A percentile compares a stretch with the other conserved stretches of the same genome.
phyloP scores from a whole-genome alignment of 2,113 vertebrate species.

The Fregetta grallaria region DNA sequence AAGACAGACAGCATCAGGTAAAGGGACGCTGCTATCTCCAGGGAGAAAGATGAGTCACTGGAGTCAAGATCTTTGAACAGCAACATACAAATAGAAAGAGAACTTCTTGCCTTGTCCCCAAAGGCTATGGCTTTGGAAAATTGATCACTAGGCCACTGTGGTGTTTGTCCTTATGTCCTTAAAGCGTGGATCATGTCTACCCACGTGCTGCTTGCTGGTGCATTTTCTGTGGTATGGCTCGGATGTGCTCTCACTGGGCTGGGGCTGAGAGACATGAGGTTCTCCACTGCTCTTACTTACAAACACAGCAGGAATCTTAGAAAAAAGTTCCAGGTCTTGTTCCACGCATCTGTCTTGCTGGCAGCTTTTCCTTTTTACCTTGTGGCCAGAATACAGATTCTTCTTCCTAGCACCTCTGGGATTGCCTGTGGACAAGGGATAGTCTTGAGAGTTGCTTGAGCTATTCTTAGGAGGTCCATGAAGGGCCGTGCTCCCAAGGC shows the following conservation, averaged over 20 bases:
- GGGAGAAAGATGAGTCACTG: background rate
- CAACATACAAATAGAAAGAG: background rate
- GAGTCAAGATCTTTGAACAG: background rate
- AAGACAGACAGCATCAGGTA: background rate
- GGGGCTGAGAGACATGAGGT: background rate
- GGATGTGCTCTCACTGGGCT: background rate
- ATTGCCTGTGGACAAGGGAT: background rate
- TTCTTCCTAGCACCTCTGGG: background rate
- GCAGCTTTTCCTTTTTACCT: constrained; percentile 72
- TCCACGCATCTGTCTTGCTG: background rate
- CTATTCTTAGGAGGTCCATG: background rate
- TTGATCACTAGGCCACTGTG: constrained; percentile 5
- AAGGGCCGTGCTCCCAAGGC: constrained; percentile 78
- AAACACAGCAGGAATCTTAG: constrained; percentile 74
- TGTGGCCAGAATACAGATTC: constrained; percentile 58
- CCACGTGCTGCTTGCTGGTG: constrained; percentile 50
- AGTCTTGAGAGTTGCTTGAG: background rate
- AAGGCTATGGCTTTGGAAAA: background rate
- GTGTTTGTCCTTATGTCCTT: constrained; percentile 28
- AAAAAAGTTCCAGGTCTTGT: constrained; percentile 73
- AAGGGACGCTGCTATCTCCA: background rate
- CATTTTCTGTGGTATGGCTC: constrained; percentile 66
- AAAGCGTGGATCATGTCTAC: background rate
- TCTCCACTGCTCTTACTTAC: constrained; percentile 83
- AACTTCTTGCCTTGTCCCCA: background rate